Base-by-base conservation (phyloP, 2,797 vertebrate species). In the Falco biarmicus region DNA sequence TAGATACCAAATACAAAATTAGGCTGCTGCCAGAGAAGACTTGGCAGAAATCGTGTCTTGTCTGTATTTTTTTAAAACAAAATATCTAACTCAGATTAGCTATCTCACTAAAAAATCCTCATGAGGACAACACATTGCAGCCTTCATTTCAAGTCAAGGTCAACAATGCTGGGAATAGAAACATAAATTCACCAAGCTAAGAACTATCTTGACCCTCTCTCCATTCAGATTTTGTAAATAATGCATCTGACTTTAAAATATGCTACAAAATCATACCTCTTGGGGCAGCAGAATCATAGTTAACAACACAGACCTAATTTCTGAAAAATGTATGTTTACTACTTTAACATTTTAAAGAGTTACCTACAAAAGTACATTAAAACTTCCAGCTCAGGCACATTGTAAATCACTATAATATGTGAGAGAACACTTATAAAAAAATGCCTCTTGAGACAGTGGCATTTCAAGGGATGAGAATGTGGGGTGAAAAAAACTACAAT, bases 261-360 rank as follows among this genome's bases (percentile, higher is more conserved):
- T 89, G 45, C 39, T 51, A 39, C n/a, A 82, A 82, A 84, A 70
- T 45, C 6, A 0, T 11, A n/a, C 25, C n/a, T 90, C 56, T 87
- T n/a, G 12, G 4, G 20, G 20, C 53, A 87, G 19, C 0, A 39
- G 18, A 43, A 69, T 37, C 13, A 56, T 2, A 79, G 54, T 34
- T 50, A 69, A 89, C 94, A 74, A 93, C 45, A 60, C 1, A 86
- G 34, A 83, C 45, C 75, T 91, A 1, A 59, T 77, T 87, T 60
- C 39, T 60, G 16, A 48, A 66, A 90, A 80, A 66, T 56, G 26
- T 5, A 39, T 41, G 9, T 75, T 74, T 41, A 57, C 8, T 47
- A 28, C 65, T 93, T 94, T 89, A 85, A 86, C 53, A 92, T 56
- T 65, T 56, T 70, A 89, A 90, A 89, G 60, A 91, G 34, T 51